These are phyloP conservation scores for Oreochromis spilurus DNA, from an alignment of 2,113 vertebrate genomes.

Conservation along the genomic window DNA sequence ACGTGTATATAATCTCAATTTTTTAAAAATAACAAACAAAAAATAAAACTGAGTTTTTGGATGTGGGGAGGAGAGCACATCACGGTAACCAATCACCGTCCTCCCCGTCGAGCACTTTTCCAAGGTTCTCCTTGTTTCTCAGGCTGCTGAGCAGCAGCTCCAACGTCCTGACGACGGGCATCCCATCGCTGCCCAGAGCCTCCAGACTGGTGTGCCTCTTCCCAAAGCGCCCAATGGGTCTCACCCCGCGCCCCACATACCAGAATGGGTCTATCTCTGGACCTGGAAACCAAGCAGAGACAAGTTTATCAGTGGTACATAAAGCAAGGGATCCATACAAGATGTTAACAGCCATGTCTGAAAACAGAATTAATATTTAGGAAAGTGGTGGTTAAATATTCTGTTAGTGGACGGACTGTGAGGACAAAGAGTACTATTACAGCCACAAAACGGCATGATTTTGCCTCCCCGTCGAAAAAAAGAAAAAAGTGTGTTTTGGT, in stretches of 20 bases:
- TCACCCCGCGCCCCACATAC: slow-evolving; percentile 85
- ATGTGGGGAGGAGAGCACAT: not conserved
- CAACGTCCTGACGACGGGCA: slow-evolving; percentile 64
- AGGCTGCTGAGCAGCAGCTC: slow-evolving; percentile 71
- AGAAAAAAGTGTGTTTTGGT: not conserved
- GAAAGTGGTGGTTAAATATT: not conserved
- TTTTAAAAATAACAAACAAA: not conserved
- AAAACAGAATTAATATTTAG: not conserved
- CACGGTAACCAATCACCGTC: slow-evolving; percentile 68
- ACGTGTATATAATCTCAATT: not conserved
- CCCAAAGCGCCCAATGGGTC: slow-evolving; percentile 87
- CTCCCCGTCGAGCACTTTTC: slow-evolving; percentile 41
- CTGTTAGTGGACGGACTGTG: not conserved
- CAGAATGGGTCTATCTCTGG: slow-evolving; percentile 89
- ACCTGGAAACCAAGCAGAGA: slow-evolving; percentile 66
- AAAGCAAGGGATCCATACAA: not conserved
- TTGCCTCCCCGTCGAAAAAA: rapidly evolving
- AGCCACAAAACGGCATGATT: not conserved
- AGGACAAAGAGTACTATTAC: not conserved
- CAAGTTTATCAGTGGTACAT: not conserved
- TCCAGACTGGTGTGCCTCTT: slow-evolving; percentile 76
- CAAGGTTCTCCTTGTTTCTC: slow-evolving; percentile 67
- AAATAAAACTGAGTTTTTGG: slow-evolving; percentile 10
- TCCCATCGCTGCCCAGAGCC: slow-evolving; percentile 11
- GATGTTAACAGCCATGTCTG: not conserved